Evolutionary conservation across 2,797 vertebrate species (phyloP), one percentile per base, ranked within the genome.

Genomic region (Pangasius larnaudii): DNA sequence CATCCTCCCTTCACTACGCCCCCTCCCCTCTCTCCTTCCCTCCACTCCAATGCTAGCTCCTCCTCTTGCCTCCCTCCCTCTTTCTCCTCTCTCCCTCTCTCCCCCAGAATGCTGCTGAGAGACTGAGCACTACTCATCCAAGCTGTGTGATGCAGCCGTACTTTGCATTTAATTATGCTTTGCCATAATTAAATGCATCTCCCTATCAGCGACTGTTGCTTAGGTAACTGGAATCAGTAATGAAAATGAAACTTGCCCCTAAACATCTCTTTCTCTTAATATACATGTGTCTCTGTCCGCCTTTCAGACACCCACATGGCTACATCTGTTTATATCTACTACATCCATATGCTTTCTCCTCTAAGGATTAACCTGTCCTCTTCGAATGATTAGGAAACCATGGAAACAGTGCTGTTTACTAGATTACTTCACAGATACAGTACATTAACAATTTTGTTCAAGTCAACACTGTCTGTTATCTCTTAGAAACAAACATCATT

Each of bases 211-310:
- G 88, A 90, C 90, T 92, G 96, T 96, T 95, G 94, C 95, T 93
- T 92, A 91, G 94, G 95, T 92, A 95, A 96, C 94, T 89, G 81
- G 90, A 93, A 89, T 88, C 87, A 91, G 87, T 91, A 85, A 42
- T 90, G 67, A 89, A 87, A 88, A 88, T 46, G 79, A 90, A 91
- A 49, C 75, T n/a, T 51, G 49, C 56, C 24, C 30, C 36, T 53
- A 30, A 58, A 87, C 65, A 63, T 27, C 84, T 74, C 63, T 56
- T 74, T 67, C 42, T 49, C 24, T 74, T 58, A 49, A 30, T 88
- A 61, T 36, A 71, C 8, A 27, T 42, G 8, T 8, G 11, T 11
- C 59, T 71, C 19, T 19, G n/a, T 42, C 71, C 5, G 1, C 69
- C 36, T 3, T 77, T 46, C 59, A 46, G 18, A 74, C 13, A 33